A percentile compares a stretch with the other conserved stretches of the same genome.
Evolutionary conservation across 2,888 invertebrate genomes (phyloP).

Genomic region (Chrysopilus asiliformis): DNA sequence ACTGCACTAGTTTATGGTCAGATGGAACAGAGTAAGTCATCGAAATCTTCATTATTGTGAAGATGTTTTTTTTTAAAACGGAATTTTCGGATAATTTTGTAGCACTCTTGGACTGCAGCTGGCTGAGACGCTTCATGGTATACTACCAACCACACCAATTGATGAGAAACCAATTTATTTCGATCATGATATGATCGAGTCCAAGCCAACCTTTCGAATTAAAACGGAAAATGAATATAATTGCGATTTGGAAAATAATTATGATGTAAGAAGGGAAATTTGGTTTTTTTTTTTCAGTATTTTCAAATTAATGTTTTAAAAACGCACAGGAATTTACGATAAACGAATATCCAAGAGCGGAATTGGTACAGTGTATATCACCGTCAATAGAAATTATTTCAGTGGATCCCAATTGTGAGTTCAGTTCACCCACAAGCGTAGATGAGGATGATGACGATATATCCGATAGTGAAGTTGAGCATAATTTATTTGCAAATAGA

Average conservation of each 20-base stretch:
- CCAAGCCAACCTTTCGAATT: too few relatives aligned
- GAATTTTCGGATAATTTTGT: constrained; percentile 3
- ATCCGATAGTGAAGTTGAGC: background rate
- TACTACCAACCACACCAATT: constrained; percentile 27
- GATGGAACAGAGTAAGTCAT: constrained; percentile 26
- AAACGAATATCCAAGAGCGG: constrained; percentile 2
- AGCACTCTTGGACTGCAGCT: constrained; percentile 25
- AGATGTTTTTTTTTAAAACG: background rate
- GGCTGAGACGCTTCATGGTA: constrained; percentile 32
- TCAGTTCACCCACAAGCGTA: constrained; percentile 17
- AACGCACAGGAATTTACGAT: too few relatives aligned
- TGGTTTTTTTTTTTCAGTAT: too few relatives aligned
- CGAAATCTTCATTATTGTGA: background rate
- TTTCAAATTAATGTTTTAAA: too few relatives aligned
- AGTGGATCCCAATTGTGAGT: constrained; percentile 23
- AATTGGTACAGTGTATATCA: constrained; percentile 20
- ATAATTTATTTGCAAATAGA: constrained; percentile 5
- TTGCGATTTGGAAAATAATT: too few relatives aligned
- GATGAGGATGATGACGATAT: constrained; percentile 7
- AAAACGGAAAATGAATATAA: too few relatives aligned
- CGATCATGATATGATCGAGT: too few relatives aligned
- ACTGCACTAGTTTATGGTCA: constrained; percentile 29
- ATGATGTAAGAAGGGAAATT: too few relatives aligned
- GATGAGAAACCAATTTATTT: constrained; percentile 20
- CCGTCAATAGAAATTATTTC: constrained; percentile 23